Base-by-base conservation (phyloP, 2,113 vertebrate genomes). In the Thalassoma bifasciatum region DNA sequence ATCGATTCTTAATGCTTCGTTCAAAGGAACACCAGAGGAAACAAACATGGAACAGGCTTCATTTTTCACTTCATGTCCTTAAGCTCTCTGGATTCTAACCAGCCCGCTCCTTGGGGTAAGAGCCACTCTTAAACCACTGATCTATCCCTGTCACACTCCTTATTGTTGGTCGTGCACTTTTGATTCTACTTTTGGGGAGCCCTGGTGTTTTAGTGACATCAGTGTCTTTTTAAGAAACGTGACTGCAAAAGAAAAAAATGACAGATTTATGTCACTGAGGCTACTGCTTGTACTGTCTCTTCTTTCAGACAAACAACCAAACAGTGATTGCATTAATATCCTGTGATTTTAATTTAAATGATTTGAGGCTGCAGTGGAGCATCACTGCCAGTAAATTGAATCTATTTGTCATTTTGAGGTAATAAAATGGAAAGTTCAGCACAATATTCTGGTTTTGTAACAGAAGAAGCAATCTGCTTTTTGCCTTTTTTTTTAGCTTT, bases 101-200 rank as follows among this genome's bases (percentile, higher is more conserved):
- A 66, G 7, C 53, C 1, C 19, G 22, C 58, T 17, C 78, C 73
- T 77, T 46, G 0, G 57, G 65, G 64, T 23, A 42, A 51, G 36
- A 52, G 54, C 24, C 68, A 44, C 34, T 57, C 63, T 16, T 10
- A 47, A 58, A 22, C 1, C 21, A 19, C 52, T 64, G 34, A 75
- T 65, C 77, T 34, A 16, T 61, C 60, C 66, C 56, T 75, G 69
- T 73, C 73, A 3, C 24, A 58, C 52, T 47, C 63, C 60, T 16
- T 4, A 64, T 70, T 74, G 65, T 47, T 37, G 65, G 37, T 47
- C 36, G 23, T 51, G 19, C 38, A 62, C 11, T 75, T 60, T 0
- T 67, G 57, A 79, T 64, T 72, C 40, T 23, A 13, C 37, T 77
- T 37, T 63, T 69, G 58, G 50, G 40, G 65, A 51, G 24, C 21